Evolutionary conservation across 2,797 vertebrate genomes (phyloP), one percentile per base, ranked within the genome.

Genomic region (Petrocephalus schoutedeni): DNA sequence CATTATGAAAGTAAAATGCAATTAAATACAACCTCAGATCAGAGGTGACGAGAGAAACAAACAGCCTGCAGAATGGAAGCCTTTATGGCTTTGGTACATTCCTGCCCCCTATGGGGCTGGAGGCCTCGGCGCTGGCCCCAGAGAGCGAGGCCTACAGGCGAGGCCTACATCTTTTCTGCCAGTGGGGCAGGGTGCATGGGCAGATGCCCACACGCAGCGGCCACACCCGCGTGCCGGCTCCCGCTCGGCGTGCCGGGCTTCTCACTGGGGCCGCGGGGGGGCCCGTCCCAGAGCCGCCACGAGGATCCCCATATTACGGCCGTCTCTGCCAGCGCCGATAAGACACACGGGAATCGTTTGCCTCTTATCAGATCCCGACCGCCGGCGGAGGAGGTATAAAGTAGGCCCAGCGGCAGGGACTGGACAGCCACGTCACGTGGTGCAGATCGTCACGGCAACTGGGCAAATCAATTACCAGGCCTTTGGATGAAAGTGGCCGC

Each of bases 261-360:
- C 58, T n/a, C 58, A 21, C 58, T 9, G 9, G 6, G 21, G 58
- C 23, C 10, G 32, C 3, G 12, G 28, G 64, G 14, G 28, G 9
- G 64, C 28, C 10, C 4, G 23, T 32, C 64, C 28, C 23, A 14
- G 64, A 3, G 23, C 64, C 7, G 28, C 32, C 64, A 32, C 12
- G 12, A 36, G 28, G 14, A 1, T 10, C 59, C 23, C 59, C 0
- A 91, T 87, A 80, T 93, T 92, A 90, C 91, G 54, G 19, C 85
- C 21, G 88, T 90, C 16, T 89, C 88, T n/a, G 64, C 12, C 89
- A 88, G 88, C 85, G 87, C 90, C 88, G 94, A 93, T 93, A 92
- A 93, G 89, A 88, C 54, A 90, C 90, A 91, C 90, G 91, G 89
- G 90, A 91, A 92, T 92, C 93, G 91, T 89, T 93, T 92, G 92